These are phyloP conservation scores for Macroteleia sp. DNA, from an alignment of 2,888 invertebrate species.

Conservation along the genomic window DNA sequence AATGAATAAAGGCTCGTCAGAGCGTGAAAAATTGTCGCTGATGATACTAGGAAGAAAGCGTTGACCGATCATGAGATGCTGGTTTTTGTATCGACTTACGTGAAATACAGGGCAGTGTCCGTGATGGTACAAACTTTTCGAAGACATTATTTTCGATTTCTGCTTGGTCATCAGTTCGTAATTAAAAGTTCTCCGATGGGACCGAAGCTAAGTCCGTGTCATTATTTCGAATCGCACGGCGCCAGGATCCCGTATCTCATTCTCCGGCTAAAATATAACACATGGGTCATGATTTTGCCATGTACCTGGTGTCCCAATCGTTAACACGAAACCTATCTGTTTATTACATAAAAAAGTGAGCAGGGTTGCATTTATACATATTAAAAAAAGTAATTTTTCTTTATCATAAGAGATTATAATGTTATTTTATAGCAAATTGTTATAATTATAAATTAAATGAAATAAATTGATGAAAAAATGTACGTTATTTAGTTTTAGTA, in stretches of 20 bases:
- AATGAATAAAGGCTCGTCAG: constrained; percentile 6
- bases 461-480: too few relatives aligned
- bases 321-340: too few relatives aligned
- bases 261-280: constrained; percentile 76
- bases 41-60: constrained; percentile 39
- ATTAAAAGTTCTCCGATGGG: constrained; percentile 82
- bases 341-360: too few relatives aligned
- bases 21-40: constrained; percentile 49
- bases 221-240: constrained; percentile 82
- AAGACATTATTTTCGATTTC: constrained; percentile 82
- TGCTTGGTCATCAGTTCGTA: constrained; percentile 83
- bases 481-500: too few relatives aligned
- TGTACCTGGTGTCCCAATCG: constrained; percentile 74
- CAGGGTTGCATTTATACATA: too few relatives aligned
- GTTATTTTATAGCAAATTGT: too few relatives aligned
- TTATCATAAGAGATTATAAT: too few relatives aligned
- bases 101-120: constrained; percentile 33
- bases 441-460: constrained; percentile 25
- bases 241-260: constrained; percentile 82
- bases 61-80: constrained; percentile 34
- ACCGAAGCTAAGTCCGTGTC: constrained; percentile 78
- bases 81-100: constrained; percentile 40
- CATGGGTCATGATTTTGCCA: constrained; percentile 68
- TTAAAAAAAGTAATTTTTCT: too few relatives aligned
- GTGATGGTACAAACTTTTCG: constrained; percentile 59